Conservation (phyloP, 1,140 invertebrate genomes). For the Megalopta genalis region DNA sequence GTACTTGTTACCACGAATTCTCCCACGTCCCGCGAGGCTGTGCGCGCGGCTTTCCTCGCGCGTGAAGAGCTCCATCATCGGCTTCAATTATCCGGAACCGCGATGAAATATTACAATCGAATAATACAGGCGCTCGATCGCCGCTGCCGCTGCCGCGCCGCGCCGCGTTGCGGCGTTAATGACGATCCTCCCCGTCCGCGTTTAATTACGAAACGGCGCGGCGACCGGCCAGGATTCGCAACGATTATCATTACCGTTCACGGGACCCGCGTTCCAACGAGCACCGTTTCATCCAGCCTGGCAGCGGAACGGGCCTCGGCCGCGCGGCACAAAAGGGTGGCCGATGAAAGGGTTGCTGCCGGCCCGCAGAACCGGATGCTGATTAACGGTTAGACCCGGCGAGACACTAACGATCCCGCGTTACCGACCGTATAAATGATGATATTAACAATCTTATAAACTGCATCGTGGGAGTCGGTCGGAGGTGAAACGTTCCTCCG, state of each 20-base stretch:
- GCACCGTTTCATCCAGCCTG: conserved; percentile 31
- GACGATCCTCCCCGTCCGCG: conserved; percentile 21
- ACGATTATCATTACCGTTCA: conserved; percentile 42
- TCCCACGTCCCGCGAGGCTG: neutral
- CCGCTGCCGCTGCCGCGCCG: neutral
- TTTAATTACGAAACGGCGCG: conserved; percentile 38
- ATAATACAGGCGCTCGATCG: conserved; percentile 45
- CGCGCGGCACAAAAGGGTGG: conserved; percentile 54
- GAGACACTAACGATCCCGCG: conserved; percentile 64
- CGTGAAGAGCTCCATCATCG: neutral
- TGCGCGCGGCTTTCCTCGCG: neutral
- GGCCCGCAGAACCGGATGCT: conserved; percentile 54
- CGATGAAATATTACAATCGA: conserved; percentile 51
- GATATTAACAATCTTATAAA: conserved; percentile 75
- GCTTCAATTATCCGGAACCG: conserved; percentile 42
- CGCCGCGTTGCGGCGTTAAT: too few species aligned
- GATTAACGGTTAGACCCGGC: conserved; percentile 53
- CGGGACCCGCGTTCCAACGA: conserved; percentile 20
- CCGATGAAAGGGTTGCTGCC: conserved; percentile 53
- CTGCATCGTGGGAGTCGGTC: conserved; percentile 75
- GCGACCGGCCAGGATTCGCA: neutral
- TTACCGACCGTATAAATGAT: conserved; percentile 67
- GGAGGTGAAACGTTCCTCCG: conserved; percentile 68
- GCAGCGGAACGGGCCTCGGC: neutral
- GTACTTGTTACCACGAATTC: neutral